Evolutionary conservation across 2,797 vertebrate species (phyloP).

Genomic region (Philypnodon macrostomus): DNA sequence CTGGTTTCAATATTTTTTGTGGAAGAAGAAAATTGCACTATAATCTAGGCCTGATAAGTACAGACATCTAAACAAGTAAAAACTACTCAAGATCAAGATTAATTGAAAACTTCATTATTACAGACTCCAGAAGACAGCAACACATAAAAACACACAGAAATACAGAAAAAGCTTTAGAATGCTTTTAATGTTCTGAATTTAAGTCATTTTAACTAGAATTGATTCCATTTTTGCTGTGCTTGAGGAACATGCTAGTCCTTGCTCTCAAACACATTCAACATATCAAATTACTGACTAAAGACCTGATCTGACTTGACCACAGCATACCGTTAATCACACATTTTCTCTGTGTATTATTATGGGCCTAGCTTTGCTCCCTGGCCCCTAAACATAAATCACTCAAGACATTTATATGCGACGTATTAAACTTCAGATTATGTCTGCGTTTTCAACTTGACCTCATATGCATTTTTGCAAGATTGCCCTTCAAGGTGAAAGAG

Average conservation of each 20-base stretch:
- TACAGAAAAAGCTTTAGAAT: too few species aligned
- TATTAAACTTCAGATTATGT: conserved; percentile 25
- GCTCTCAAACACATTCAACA: neutral
- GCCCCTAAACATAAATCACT: conserved; percentile 14
- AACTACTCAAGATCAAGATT: too few species aligned
- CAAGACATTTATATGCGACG: conserved; percentile 7
- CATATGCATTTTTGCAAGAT: conserved; percentile 33
- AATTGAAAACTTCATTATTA: too few species aligned
- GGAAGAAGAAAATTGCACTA: too few species aligned
- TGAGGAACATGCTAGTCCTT: conserved; percentile 1
- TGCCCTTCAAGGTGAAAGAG: conserved; percentile 45
- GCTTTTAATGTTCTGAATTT: too few species aligned
- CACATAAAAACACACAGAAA: too few species aligned
- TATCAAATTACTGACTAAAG: conserved; percentile 9
- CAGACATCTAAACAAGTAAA: too few species aligned
- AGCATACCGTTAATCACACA: conserved; percentile 18
- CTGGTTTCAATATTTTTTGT: too few species aligned
- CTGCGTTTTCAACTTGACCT: conserved; percentile 36
- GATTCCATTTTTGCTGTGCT: too few species aligned
- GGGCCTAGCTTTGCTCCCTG: conserved; percentile 16
- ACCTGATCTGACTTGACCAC: conserved; percentile 12
- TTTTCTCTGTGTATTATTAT: conserved; percentile 5
- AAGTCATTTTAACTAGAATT: too few species aligned
- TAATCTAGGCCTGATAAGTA: too few species aligned
- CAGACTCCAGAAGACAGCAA: too few species aligned